Conservation (phyloP, 2,797 vertebrate species). For the Hemitrygon akajei region DNA sequence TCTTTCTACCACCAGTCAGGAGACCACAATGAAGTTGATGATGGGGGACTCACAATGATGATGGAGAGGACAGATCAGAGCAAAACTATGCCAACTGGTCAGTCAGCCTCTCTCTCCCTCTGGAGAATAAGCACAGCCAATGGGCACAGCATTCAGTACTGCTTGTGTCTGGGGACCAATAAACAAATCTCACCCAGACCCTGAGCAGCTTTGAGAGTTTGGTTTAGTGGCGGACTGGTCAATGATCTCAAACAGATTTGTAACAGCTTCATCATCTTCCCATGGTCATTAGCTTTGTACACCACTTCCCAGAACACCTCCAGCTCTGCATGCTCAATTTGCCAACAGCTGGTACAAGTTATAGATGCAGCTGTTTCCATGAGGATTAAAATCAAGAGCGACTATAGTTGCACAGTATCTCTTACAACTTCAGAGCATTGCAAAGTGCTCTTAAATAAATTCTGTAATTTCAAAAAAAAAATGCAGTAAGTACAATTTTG, state of each 20-base stretch:
- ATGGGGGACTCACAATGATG: too few species aligned
- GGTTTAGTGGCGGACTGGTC: background rate
- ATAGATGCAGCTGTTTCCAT: background rate
- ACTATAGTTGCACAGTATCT: background rate
- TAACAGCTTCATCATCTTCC: background rate
- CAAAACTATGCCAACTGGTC: too few species aligned
- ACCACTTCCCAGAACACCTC: background rate
- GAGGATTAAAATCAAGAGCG: background rate
- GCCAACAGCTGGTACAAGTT: background rate
- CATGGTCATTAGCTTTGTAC: background rate
- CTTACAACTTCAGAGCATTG: background rate
- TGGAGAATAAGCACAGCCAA: too few species aligned
- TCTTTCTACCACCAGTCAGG: too few species aligned
- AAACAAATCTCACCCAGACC: background rate
- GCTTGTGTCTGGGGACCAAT: background rate
- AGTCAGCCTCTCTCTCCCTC: too few species aligned
- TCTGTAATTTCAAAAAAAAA: background rate
- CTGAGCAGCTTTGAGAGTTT: background rate
- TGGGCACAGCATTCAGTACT: too few species aligned
- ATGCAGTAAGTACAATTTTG: too few species aligned
- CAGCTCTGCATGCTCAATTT: background rate
- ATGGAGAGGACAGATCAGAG: too few species aligned
- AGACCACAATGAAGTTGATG: too few species aligned
- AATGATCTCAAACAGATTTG: background rate
- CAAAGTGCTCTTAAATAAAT: background rate